Percentiles rank a stretch among this genome's conserved stretches.
phyloP scores from a whole-genome alignment of 2,113 vertebrate species.

The Ciconia maguari region DNA sequence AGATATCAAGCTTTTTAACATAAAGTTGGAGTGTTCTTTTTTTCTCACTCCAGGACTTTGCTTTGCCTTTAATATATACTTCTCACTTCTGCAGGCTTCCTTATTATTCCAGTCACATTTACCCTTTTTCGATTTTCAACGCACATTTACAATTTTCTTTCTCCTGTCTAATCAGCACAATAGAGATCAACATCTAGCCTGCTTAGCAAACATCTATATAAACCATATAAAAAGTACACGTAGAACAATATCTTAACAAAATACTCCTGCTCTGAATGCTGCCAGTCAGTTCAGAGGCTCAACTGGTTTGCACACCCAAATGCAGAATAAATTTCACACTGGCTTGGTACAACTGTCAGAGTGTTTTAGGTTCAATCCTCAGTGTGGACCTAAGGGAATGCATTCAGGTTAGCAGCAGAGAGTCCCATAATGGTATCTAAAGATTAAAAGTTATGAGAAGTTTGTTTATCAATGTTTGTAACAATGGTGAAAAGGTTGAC shows the following conservation, averaged over 20 bases:
- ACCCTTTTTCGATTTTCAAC: neutral
- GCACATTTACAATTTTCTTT: neutral
- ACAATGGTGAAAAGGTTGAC: neutral
- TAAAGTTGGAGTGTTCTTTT: neutral
- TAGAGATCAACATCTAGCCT: neutral
- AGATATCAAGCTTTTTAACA: neutral
- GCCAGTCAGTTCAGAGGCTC: neutral
- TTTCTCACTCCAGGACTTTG: neutral
- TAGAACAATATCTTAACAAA: neutral
- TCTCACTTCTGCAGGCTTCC: neutral
- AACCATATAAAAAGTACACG: neutral
- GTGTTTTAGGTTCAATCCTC: neutral
- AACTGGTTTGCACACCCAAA: neutral
- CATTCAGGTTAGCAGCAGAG: neutral
- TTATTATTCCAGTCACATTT: neutral
- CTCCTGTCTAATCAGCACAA: neutral
- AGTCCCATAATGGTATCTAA: neutral
- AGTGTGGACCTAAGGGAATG: neutral
- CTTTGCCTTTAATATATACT: neutral
- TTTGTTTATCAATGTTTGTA: slow-evolving; percentile 7
- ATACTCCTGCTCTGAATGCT: neutral
- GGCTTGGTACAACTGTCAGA: neutral
- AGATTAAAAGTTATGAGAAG: neutral
- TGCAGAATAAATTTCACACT: slow-evolving; percentile 2
- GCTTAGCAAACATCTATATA: neutral